Evolutionary conservation across 2,797 vertebrate genomes (phyloP), one percentile per base, ranked within the genome.

Genomic region (Pelodytes ibericus): DNA sequence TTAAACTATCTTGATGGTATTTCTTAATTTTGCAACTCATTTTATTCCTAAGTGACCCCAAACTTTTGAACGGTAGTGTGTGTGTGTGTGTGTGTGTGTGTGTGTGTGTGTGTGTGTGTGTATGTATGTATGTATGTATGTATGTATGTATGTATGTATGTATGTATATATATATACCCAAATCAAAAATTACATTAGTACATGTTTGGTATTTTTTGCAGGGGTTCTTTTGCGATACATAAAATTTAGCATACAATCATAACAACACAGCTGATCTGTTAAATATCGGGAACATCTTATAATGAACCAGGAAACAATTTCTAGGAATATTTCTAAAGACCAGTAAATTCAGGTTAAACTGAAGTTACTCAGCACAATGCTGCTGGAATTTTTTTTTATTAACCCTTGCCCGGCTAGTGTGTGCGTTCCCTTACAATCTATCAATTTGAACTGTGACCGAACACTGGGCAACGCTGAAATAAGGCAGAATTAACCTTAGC

Each of bases 261-360:
- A n/a, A 79, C 73, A 79, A 72, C 73, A 62, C 72, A 66, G 22
- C 70, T 41, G 51, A 67, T 73, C 76, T 79, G 62, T 79, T 73
- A 69, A 74, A 67, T 61, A 72, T 53, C 71, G 68, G 13, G 64
- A 20, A 68, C 30, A 78, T 72, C 62, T 72, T 73, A 62, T 79
- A 79, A 79, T 79, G 71, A 68, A 61, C 57, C 76, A 73, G 63
- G 41, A 78, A 72, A 13, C 75, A 31, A 78, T 78, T 67, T 47
- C 56, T 29, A 60, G 24, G 56, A 41, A 53, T 44, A 26, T 16
- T 67, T 5, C 44, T 58, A 47, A 33, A 60, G 26, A 58, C 57
- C 58, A 63, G 77, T 63, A 69, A 79, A 79, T 79, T 57, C 44
- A 44, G 69, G 66, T 57, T 74, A 69, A 79, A 53, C 71, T 63